Evolutionary conservation across 2,888 invertebrate genomes (phyloP).

Genomic region (Sthenelais limicola): DNA sequence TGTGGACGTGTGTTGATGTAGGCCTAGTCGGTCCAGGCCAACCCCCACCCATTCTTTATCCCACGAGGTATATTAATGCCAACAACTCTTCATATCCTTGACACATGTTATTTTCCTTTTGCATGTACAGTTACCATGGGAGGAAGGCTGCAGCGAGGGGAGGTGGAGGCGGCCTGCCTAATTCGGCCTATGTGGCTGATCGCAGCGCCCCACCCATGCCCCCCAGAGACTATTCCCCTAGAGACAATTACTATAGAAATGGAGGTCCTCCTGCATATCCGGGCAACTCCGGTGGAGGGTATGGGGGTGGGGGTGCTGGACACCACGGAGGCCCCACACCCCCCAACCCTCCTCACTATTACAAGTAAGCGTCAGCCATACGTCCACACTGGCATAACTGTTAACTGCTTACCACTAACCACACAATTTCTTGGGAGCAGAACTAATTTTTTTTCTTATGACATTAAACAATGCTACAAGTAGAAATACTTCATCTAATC

Average conservation of each 20-base stretch:
- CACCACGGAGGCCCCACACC: constrained; percentile 28
- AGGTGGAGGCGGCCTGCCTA: constrained; percentile 22
- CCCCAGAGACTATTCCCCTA: constrained; percentile 27
- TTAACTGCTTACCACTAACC: no score
- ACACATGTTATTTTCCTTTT: constrained; percentile 13
- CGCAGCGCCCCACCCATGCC: constrained; percentile 11
- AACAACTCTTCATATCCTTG: no score
- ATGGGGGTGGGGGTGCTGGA: constrained; percentile 15
- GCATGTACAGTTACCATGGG: constrained; percentile 32
- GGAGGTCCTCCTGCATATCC: constrained; percentile 15
- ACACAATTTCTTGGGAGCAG: no score
- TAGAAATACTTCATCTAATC: no score
- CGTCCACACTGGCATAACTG: no score
- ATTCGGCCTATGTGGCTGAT: constrained; percentile 21
- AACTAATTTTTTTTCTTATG: no score
- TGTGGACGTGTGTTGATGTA: no score
- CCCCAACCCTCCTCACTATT: constrained; percentile 41
- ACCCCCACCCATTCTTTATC: no score
- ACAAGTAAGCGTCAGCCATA: constrained; percentile 27
- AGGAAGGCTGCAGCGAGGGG: constrained; percentile 13
- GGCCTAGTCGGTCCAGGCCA: no score
- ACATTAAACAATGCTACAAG: no score
- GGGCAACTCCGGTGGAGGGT: constrained; percentile 1
- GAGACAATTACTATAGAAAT: constrained; percentile 21
- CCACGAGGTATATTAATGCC: no score